Percentiles rank a stretch among this genome's conserved stretches.
Conservation (phyloP, 2,797 vertebrate species). For the Cynodonichthys magdalenae region DNA sequence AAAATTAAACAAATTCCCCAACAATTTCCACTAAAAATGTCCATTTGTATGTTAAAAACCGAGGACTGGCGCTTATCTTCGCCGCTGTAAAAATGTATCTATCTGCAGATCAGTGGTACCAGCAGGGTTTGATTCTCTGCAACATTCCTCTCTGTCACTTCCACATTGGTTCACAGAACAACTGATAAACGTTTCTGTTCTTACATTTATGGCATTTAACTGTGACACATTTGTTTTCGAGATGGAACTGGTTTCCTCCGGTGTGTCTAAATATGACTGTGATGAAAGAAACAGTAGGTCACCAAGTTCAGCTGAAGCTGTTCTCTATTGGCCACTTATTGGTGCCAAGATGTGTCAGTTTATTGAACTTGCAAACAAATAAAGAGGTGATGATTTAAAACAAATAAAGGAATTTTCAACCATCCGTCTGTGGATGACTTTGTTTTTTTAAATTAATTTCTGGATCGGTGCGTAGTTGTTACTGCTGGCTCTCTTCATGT, state of each 20-base stretch:
- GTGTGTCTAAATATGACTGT: neutral
- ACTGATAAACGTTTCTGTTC: neutral
- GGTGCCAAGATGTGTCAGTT: neutral
- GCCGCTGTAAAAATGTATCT: neutral
- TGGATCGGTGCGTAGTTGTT: neutral
- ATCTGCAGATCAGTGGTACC: conserved; percentile 19
- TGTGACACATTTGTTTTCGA: neutral
- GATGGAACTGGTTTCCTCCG: conserved; percentile 1
- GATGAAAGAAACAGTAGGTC: neutral
- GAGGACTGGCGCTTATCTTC: conserved; percentile 11
- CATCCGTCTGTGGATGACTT: neutral
- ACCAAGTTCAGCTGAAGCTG: neutral
- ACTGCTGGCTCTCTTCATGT: conserved; percentile 80
- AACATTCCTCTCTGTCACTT: conserved; percentile 15
- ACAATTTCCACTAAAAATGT: too few relatives aligned
- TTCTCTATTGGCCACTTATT: neutral
- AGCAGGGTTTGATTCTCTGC: conserved; percentile 2
- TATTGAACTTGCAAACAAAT: too few relatives aligned
- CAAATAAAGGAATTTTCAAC: too few relatives aligned
- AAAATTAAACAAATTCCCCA: too few relatives aligned
- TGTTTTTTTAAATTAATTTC: conserved; percentile 12
- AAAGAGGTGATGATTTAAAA: too few relatives aligned
- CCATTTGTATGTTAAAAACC: too few relatives aligned
- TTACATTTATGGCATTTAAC: neutral
- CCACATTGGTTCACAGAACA: neutral